Evolutionary conservation across 2,113 vertebrate species (phyloP).

Genomic region (Acanthisitta chloris): DNA sequence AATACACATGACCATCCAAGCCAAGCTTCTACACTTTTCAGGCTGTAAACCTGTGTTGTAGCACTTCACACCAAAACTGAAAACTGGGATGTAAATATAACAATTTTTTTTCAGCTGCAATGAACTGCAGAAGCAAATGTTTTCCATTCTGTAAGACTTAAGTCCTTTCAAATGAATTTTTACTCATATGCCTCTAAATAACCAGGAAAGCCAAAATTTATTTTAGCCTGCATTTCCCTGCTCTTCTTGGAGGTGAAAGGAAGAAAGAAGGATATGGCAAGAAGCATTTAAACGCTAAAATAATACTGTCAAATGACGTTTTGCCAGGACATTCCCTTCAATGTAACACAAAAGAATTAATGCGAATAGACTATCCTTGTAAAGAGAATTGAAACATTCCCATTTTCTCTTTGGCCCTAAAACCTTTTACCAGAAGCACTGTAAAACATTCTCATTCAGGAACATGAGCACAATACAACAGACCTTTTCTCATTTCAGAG

Average conservation of each 20-base stretch:
- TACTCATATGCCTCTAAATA: not conserved
- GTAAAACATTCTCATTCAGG: conserved; percentile 28
- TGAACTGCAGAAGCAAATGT: not conserved
- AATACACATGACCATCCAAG: not conserved
- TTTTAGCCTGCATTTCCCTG: not conserved
- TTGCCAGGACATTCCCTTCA: conserved; percentile 46
- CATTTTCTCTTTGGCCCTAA: conserved; percentile 23
- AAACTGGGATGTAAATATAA: not conserved
- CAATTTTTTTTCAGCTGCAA: not conserved
- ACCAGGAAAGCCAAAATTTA: not conserved
- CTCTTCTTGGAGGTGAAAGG: not conserved
- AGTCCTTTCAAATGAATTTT: not conserved
- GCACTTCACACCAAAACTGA: not conserved
- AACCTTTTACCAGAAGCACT: conserved; percentile 38
- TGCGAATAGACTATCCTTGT: conserved; percentile 13
- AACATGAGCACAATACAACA: not conserved
- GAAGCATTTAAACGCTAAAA: not conserved
- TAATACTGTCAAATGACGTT: conserved; percentile 53
- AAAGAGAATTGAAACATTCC: conserved; percentile 19
- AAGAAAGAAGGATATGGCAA: conserved; percentile 16
- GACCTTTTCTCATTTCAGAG: not conserved
- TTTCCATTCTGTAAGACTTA: not conserved
- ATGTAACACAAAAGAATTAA: conserved; percentile 34
- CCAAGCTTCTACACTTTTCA: not conserved
- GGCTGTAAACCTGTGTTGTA: not conserved